Evolutionary conservation across 2,797 vertebrate genomes (phyloP), one percentile per base, ranked within the genome.

Genomic region (Acipenser ruthenus): DNA sequence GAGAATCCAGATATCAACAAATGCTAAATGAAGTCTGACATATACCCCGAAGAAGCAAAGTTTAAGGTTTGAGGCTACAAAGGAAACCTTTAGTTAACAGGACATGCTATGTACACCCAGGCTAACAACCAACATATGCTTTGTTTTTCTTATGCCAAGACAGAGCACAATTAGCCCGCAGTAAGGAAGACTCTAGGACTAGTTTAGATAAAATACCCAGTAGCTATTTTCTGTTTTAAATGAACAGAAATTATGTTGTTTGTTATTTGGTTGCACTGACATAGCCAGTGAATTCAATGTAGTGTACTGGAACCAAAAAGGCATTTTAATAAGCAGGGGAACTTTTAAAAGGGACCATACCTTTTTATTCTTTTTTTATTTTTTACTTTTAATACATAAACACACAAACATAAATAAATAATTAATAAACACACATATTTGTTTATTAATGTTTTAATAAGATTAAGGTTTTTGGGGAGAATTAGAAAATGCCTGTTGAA

Each of bases 101-200:
- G 95, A 97, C 96, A 95, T 89, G 82, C 86, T 89, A 91, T 92
- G 91, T 94, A 95, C 90, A 94, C 90, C 92, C 93, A 86, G 88
- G 91, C 93, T 98, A 97, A 97, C 92, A 92, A 95, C 91, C 88
- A 95, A 89, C 96, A 98, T 98, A 99, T 98, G 95, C 92, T 96
- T 84, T 87, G 82, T 88, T 88, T 95, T 95, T 84, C 84, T 76
- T 83, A 90, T 89, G 93, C 91, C 83, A 91, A 86, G 86, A 88
- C 78, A 74, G 88, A 93, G 88, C 89, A 89, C 78, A 79, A 81
- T 84, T 88, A 83, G 93, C 96, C 95, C 47, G 80, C 81, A 91
- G 95, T 87, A 77, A 89, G 84, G 88, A 77, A 76, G 84, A 83
- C 83, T 77, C 84, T 80, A 80, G 69, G 87, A 88, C 88, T 77